Conservation (phyloP, 1,140 invertebrate species). For the Drosophila parvula region DNA sequence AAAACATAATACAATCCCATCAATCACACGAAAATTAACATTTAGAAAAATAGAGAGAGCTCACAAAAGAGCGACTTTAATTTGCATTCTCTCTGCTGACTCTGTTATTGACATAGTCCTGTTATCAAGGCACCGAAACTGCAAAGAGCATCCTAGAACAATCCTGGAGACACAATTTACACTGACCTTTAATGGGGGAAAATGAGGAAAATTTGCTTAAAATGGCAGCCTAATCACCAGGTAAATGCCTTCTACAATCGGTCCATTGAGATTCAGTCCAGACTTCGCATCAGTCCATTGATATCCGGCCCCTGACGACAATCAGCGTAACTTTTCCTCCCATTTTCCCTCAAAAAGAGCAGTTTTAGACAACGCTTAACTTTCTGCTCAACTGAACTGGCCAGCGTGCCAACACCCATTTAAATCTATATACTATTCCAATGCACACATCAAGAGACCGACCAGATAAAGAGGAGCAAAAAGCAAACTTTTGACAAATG, state of each 20-base stretch:
- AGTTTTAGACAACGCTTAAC: slow-evolving; percentile 51
- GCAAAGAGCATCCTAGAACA: slow-evolving; percentile 21
- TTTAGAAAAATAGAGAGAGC: background rate
- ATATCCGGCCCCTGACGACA: slow-evolving; percentile 32
- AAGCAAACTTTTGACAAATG: slow-evolving; percentile 74
- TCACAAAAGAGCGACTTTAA: slow-evolving; percentile 10
- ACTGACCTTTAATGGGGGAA: slow-evolving; percentile 16
- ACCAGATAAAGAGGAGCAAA: slow-evolving; percentile 48
- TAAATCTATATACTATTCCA: slow-evolving; percentile 53
- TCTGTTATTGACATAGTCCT: slow-evolving; percentile 32
- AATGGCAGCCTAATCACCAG: slow-evolving; percentile 20
- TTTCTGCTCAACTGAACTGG: slow-evolving; percentile 52
- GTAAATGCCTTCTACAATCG: slow-evolving; percentile 16
- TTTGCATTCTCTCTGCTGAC: slow-evolving; percentile 1
- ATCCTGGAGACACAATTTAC: slow-evolving; percentile 2
- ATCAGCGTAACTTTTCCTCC: slow-evolving; percentile 9
- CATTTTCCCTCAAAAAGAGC: slow-evolving; percentile 8
- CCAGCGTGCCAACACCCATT: slow-evolving; percentile 64
- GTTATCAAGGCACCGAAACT: background rate
- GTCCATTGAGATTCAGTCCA: background rate
- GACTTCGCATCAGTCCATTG: slow-evolving; percentile 27
- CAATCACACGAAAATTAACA: background rate
- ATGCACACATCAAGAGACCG: slow-evolving; percentile 40
- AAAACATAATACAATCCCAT: background rate
- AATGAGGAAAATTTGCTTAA: background rate